A percentile compares a stretch with the other conserved stretches of the same genome.
Conservation (phyloP, 2,113 vertebrate genomes). For the Rhea pennata region DNA sequence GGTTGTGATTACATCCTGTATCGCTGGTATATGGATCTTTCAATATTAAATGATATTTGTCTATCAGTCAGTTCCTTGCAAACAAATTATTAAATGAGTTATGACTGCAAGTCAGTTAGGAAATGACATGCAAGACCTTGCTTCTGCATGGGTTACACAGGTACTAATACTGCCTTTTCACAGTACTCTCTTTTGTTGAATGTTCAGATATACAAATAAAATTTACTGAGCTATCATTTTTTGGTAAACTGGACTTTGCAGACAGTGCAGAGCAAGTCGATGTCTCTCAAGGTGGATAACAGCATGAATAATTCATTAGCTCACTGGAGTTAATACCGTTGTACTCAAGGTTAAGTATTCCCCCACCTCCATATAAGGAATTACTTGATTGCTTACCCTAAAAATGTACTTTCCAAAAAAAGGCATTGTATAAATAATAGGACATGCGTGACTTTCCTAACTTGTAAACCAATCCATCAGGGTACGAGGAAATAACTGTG, state of each 20-base stretch:
- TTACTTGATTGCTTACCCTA: slow-evolving; percentile 51
- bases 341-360: slow-evolving; percentile 71
- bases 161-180: not conserved
- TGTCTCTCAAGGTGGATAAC: slow-evolving; percentile 61
- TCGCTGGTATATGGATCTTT: not conserved
- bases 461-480: slow-evolving; percentile 3
- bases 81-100: slow-evolving; percentile 49
- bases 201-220: slow-evolving; percentile 30
- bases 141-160: not conserved
- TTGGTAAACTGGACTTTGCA: slow-evolving; percentile 35
- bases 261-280: slow-evolving; percentile 46
- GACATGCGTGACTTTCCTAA: not conserved
- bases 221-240: slow-evolving; percentile 48
- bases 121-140: not conserved
- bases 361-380: slow-evolving; percentile 42
- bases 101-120: not conserved
- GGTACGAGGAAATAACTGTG: not conserved
- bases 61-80: not conserved
- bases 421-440: slow-evolving; percentile 33
- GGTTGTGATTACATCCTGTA: not conserved
- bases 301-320: slow-evolving; percentile 74
- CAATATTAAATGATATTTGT: slow-evolving; percentile 38
- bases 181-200: not conserved
- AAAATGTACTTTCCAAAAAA: slow-evolving; percentile 46
- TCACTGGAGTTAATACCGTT: slow-evolving; percentile 38